These are phyloP conservation scores for Odontocolon sp. DNA, from an alignment of 2,888 invertebrate genomes.

Conservation along the genomic window DNA sequence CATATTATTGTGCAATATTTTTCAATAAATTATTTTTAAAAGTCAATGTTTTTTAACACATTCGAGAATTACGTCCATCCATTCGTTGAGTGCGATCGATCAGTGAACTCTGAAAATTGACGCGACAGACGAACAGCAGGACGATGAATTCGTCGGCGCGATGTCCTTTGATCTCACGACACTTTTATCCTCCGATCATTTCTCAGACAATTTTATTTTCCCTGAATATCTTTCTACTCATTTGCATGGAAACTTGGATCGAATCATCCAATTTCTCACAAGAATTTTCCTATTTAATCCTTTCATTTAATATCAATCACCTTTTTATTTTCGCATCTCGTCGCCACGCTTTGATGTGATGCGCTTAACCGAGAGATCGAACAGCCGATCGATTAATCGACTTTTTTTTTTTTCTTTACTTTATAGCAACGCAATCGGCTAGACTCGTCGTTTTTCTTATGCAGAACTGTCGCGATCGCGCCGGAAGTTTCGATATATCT, in stretches of 20 bases:
- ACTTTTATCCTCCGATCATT: neutral
- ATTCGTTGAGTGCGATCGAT: neutral
- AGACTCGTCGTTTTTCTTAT: neutral
- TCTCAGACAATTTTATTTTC: neutral
- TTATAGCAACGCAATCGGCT: neutral
- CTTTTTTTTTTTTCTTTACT: neutral
- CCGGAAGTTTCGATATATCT: constrained; percentile 3
- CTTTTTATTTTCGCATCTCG: constrained; percentile 9
- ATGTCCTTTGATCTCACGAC: constrained; percentile 38
- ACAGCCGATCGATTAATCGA: constrained; percentile 3
- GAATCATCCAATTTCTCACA: neutral
- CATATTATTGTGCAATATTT: neutral
- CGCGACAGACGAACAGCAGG: neutral
- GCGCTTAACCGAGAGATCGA: neutral
- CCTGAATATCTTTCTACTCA: neutral
- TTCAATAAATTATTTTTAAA: neutral
- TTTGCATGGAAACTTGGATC: neutral
- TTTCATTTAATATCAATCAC: neutral
- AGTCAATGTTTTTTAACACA: neutral
- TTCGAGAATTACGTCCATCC: neutral
- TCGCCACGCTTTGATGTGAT: neutral
- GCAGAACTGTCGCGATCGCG: neutral
- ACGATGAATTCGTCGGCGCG: constrained; percentile 27
- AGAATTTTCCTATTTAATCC: neutral
- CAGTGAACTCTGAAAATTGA: neutral